A percentile compares a stretch with the other conserved stretches of the same genome.
Conservation (phyloP, 2,888 invertebrate genomes). For the Digitonthophagus gazella region DNA sequence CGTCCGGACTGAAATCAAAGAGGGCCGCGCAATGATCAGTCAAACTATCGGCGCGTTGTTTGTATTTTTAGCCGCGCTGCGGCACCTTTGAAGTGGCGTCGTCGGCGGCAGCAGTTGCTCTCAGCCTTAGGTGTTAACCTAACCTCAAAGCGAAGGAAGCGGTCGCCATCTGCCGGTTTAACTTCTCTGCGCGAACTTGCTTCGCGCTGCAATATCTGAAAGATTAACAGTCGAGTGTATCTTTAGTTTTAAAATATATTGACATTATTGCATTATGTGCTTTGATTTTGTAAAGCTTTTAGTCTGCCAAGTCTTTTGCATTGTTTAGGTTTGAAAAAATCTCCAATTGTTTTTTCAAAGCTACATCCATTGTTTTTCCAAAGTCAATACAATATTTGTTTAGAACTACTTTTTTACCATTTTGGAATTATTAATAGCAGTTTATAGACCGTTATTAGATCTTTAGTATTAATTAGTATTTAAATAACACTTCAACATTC, state of each 20-base stretch:
- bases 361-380: no score
- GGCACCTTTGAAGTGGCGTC: conserved; percentile 49
- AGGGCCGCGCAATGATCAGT: conserved; percentile 40
- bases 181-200: not conserved
- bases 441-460: no score
- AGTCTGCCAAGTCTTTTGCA: no score
- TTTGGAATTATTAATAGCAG: no score
- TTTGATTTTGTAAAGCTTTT: no score
- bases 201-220: not conserved
- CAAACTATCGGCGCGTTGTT: conserved; percentile 44
- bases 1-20: conserved; percentile 46
- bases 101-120: conserved; percentile 48
- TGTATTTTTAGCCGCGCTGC: conserved; percentile 46
- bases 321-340: no score
- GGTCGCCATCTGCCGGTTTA: not conserved
- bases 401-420: no score
- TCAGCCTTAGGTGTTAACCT: conserved; percentile 48
- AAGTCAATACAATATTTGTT: no score
- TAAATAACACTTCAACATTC: no score
- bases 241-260: not conserved
- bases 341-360: no score
- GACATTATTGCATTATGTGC: no score
- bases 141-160: conserved; percentile 47
- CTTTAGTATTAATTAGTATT: no score
- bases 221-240: not conserved